phyloP scores from a whole-genome alignment of 2,888 invertebrate species.

The Gastrophysa polygoni region DNA sequence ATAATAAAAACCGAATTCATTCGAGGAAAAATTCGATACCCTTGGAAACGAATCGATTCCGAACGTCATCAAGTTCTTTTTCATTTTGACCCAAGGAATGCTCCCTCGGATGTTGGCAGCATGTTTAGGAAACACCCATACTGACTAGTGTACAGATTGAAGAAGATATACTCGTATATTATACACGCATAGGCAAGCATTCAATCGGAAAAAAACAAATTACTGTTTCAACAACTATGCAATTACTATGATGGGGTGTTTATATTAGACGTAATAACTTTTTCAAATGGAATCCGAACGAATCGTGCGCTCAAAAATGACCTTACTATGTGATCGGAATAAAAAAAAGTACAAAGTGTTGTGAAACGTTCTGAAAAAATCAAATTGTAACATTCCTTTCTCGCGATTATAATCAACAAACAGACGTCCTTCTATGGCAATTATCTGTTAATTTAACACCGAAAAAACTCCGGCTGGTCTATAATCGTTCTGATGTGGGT shows the following conservation, averaged over 20 bases:
- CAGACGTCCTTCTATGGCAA: constrained; percentile 16
- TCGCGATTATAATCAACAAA: constrained; percentile 4
- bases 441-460: constrained; percentile 13
- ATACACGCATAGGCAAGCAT: no score
- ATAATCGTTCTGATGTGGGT: constrained; percentile 9
- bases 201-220: no score
- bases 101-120: no score
- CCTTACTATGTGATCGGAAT: not conserved
- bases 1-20: no score
- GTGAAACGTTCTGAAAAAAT: constrained; percentile 1
- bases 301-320: constrained; percentile 10
- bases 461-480: constrained; percentile 8
- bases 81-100: no score
- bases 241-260: not conserved
- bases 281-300: not conserved
- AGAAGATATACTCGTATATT: no score
- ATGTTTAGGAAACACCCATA: no score
- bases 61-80: no score
- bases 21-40: no score
- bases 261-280: constrained; percentile 6
- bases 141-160: no score
- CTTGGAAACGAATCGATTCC: no score
- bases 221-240: no score
- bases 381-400: not conserved
- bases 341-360: constrained; percentile 1